Conservation (phyloP, 1,140 invertebrate genomes). For the Zaprionus ghesquierei region DNA sequence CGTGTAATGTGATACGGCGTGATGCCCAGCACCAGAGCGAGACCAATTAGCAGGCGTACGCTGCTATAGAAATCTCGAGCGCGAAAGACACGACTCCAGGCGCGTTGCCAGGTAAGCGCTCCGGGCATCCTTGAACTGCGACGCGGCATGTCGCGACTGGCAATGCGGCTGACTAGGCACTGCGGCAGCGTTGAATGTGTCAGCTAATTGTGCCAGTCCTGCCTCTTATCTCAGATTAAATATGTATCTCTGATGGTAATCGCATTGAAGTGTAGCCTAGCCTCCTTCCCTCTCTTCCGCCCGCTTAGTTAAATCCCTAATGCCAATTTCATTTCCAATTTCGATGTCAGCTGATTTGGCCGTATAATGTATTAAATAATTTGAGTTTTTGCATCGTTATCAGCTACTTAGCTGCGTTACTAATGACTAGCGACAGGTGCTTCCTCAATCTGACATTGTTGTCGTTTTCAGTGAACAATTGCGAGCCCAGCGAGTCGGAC, state of each 20-base stretch:
- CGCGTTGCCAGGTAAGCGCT: not conserved
- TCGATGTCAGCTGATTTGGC: not conserved
- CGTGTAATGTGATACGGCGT: conserved; percentile 41
- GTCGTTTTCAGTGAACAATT: not conserved
- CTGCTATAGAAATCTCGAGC: conserved; percentile 47
- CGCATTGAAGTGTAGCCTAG: conserved; percentile 2
- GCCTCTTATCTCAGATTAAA: conserved; percentile 8
- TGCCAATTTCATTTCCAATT: conserved; percentile 1
- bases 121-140: not conserved
- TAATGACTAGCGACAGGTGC: not conserved
- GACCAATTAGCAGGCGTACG: conserved; percentile 39
- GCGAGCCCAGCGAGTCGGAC: not conserved
- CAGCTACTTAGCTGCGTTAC: not conserved
- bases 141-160: conserved; percentile 4
- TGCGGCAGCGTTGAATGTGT: not conserved
- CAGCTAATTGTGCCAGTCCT: conserved; percentile 33
- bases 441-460: not conserved
- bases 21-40: conserved; percentile 44
- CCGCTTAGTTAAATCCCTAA: not conserved
- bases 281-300: too few relatives aligned
- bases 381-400: not conserved
- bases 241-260: conserved; percentile 10
- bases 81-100: conserved; percentile 21
- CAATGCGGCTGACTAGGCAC: not conserved
- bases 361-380: conserved; percentile 1